These are phyloP conservation scores for Pedionomus torquatus DNA, from an alignment of 2,113 vertebrate species.

Conservation along the genomic window DNA sequence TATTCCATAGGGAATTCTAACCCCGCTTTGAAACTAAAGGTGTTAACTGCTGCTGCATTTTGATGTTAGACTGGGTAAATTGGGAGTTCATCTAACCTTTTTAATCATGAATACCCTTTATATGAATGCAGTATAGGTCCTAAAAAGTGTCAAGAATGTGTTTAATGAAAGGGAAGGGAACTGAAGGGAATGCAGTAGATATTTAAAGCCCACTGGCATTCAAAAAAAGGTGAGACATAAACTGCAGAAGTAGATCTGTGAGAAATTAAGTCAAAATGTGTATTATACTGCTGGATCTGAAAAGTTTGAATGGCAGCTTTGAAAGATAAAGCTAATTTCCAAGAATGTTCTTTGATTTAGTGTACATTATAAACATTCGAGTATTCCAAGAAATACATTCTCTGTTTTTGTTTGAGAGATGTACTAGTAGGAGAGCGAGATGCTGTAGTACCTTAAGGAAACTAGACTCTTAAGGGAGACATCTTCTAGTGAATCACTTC, in stretches of 20 bases:
- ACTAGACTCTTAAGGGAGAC: neutral
- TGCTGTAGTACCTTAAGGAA: neutral
- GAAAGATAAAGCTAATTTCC: neutral
- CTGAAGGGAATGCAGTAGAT: neutral
- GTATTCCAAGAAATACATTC: neutral
- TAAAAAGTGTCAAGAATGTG: neutral
- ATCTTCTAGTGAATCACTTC: neutral
- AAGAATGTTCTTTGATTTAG: neutral
- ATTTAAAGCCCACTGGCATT: neutral
- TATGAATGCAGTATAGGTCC: neutral
- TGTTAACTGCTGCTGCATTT: neutral
- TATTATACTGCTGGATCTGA: neutral
- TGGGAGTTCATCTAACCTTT: neutral
- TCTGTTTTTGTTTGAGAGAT: neutral
- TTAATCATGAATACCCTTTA: constrained; percentile 28
- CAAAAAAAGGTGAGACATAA: neutral
- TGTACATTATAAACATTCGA: neutral
- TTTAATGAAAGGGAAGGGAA: constrained; percentile 17
- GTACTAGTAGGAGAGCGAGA: neutral
- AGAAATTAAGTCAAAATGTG: neutral
- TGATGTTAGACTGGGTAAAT: neutral
- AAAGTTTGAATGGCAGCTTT: neutral
- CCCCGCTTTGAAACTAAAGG: neutral
- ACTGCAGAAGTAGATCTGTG: neutral
- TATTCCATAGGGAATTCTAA: neutral